A percentile compares a stretch with the other conserved stretches of the same genome.
Conservation (phyloP, 2,888 invertebrate species). For the Eilema griseolum region DNA sequence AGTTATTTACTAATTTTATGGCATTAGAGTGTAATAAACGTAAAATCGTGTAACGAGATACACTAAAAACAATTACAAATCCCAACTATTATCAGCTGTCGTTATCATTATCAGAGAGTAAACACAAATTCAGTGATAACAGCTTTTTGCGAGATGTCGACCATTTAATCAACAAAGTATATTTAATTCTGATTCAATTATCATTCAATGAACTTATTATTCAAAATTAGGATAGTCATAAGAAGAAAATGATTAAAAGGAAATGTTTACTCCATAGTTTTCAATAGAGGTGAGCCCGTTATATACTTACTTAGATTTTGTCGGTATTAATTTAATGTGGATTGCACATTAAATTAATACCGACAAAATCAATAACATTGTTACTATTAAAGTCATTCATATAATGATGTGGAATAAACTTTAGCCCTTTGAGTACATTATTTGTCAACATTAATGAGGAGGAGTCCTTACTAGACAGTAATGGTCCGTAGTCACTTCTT, state of each 20-base stretch:
- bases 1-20: constrained; percentile 16
- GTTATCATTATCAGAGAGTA: constrained; percentile 67
- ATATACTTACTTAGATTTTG: no score
- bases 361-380: background rate
- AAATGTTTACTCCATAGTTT: background rate
- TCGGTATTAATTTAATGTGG: no score
- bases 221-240: background rate
- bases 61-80: constrained; percentile 72
- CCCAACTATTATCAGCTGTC: constrained; percentile 66
- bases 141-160: constrained; percentile 74
- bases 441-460: no score
- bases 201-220: constrained; percentile 55
- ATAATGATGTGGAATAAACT: no score
- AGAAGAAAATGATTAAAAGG: background rate
- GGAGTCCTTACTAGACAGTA: no score
- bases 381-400: no score
- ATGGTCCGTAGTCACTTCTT: no score
- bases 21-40: constrained; percentile 33
- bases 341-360: background rate
- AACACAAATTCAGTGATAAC: constrained; percentile 73
- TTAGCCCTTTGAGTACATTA: no score
- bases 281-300: background rate
- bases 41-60: constrained; percentile 49
- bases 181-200: constrained; percentile 76
- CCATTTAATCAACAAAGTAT: constrained; percentile 69